A percentile compares a stretch with the other conserved stretches of the same genome.
phyloP scores from a whole-genome alignment of 1,140 invertebrate genomes.

The Phocides pigmalion region DNA sequence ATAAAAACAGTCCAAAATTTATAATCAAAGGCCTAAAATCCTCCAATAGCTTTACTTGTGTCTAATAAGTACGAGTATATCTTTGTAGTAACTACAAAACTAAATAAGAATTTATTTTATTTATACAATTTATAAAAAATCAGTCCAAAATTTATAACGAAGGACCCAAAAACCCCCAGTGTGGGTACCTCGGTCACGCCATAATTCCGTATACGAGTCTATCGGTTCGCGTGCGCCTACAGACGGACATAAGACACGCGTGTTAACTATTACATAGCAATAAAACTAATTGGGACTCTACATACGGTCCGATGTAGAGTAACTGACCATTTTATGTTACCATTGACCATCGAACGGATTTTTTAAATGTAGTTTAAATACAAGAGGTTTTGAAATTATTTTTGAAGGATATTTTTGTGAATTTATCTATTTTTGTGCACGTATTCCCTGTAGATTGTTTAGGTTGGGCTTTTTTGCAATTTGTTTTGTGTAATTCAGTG shows the following conservation, averaged over 20 bases:
- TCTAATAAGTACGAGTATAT: no score
- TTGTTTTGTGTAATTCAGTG: no score
- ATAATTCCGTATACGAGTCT: constrained; percentile 59
- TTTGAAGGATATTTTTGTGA: neutral
- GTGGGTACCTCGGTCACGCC: constrained; percentile 52
- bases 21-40: no score
- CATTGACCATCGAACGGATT: constrained; percentile 8
- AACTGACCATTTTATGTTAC: constrained; percentile 49
- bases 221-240: constrained; percentile 65
- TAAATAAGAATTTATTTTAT: no score
- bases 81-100: no score
- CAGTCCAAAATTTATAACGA: no score
- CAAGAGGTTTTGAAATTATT: neutral
- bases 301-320: constrained; percentile 45
- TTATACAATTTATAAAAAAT: no score
- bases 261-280: constrained; percentile 74
- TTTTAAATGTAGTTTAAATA: neutral
- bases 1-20: no score
- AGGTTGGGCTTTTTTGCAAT: no score
- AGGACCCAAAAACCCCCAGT: neutral
- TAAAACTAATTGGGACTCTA: constrained; percentile 75
- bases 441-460: no score
- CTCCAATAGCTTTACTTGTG: no score
- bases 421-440: neutral
- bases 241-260: constrained; percentile 71